Conservation (phyloP, 2,113 vertebrate species). For the Guaruba guarouba region DNA sequence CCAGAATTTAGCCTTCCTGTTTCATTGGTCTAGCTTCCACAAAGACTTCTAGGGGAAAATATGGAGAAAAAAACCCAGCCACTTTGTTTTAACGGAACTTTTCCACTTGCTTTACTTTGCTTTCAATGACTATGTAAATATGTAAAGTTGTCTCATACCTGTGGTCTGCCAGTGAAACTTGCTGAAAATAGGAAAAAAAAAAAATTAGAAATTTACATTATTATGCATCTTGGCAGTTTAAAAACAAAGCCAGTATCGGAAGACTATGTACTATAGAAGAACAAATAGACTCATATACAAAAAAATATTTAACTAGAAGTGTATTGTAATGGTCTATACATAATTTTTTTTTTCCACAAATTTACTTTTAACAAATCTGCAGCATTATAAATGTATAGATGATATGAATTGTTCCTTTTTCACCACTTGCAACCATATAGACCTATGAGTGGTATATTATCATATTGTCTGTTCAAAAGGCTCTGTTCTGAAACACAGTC, state of each 20-base stretch:
- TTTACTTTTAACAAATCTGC: neutral
- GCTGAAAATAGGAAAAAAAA: constrained; percentile 72
- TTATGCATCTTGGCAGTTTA: neutral
- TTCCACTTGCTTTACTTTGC: neutral
- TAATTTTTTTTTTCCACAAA: neutral
- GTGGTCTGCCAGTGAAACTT: constrained; percentile 75
- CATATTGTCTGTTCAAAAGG: neutral
- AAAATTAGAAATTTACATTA: neutral
- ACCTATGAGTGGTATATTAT: neutral
- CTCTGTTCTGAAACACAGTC: neutral
- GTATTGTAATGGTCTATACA: neutral
- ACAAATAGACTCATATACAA: neutral
- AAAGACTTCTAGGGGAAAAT: neutral
- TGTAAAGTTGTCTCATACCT: constrained; percentile 68
- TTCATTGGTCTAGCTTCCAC: neutral
- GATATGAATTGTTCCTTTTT: neutral
- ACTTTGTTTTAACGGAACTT: neutral
- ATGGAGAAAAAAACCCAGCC: rapidly evolving
- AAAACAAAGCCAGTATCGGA: neutral
- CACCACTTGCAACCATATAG: neutral
- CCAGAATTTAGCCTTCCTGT: neutral
- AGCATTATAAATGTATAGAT: neutral
- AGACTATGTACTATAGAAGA: neutral
- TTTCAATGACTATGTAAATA: neutral
- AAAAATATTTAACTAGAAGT: neutral